A percentile compares a stretch with the other conserved stretches of the same genome.
Evolutionary conservation across 2,888 invertebrate genomes (phyloP).

Genomic region (Argyresthia albistria): DNA sequence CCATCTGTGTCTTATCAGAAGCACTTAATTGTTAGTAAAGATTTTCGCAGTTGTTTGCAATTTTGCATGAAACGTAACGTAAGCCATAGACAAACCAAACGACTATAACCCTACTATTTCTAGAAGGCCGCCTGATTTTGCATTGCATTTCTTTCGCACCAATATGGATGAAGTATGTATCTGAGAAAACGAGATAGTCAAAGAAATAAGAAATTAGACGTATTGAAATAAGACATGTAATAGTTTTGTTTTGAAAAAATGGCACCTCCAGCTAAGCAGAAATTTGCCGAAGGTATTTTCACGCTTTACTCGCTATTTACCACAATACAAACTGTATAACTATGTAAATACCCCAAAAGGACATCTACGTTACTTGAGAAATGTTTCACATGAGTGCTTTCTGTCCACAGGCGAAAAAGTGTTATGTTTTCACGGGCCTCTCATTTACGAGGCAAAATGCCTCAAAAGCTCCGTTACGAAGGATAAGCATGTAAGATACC

Average conservation of each 20-base stretch:
- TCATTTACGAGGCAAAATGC: conserved; percentile 97
- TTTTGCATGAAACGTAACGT: no score
- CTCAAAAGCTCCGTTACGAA: conserved; percentile 86
- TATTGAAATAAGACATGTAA: no score
- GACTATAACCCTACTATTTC: no score
- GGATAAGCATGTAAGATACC: conserved; percentile 90
- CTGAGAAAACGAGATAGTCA: no score
- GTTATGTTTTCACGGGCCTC: conserved; percentile 95
- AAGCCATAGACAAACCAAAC: no score
- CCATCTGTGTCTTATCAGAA: no score
- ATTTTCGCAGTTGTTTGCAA: no score
- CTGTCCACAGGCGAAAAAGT: conserved; percentile 83
- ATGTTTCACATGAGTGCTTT: background rate
- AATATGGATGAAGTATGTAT: no score
- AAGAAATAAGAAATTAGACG: no score
- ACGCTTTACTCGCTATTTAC: conserved; percentile 3
- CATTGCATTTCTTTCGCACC: no score
- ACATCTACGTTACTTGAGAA: background rate
- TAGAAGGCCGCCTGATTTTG: no score
- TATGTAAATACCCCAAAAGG: background rate
- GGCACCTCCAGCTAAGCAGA: conserved; percentile 74
- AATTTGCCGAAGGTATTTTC: conserved; percentile 79
- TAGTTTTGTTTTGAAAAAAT: conserved; percentile 24
- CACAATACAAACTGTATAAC: background rate
- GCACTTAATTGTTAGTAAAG: no score